Evolutionary conservation across 2,113 vertebrate genomes (phyloP).

Genomic region (Otus sunia): DNA sequence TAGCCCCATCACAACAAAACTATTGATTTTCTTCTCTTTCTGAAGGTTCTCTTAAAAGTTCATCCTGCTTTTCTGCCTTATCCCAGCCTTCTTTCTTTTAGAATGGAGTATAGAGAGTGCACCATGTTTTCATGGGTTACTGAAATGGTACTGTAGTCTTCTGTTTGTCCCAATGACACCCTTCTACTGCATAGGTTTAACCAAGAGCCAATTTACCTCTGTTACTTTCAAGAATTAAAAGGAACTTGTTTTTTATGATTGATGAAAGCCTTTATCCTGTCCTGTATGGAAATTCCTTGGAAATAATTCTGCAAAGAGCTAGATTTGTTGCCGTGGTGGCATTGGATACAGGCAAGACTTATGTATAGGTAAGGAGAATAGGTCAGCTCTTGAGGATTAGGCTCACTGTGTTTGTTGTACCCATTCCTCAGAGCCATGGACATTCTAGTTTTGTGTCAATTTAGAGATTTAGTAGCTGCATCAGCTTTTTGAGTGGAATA

Average conservation of each 20-base stretch:
- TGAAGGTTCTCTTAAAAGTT: not conserved
- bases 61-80: not conserved
- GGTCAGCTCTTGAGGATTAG: not conserved
- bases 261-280: not conserved
- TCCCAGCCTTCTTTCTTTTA: too few species aligned
- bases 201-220: not conserved
- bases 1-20: not conserved
- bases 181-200: not conserved
- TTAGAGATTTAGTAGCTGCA: not conserved
- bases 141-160: not conserved
- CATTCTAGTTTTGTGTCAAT: not conserved
- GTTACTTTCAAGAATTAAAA: not conserved
- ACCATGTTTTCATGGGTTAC: rapidly evolving
- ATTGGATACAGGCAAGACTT: not conserved
- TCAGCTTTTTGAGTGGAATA: not conserved
- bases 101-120: not conserved
- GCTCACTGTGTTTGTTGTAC: not conserved
- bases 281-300: not conserved
- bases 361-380: not conserved
- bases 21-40: not conserved
- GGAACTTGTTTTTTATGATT: not conserved
- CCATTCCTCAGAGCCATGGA: rapidly evolving
- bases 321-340: not conserved
- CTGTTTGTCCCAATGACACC: not conserved
- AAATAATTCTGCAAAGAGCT: not conserved